These are phyloP conservation scores for Manis crassicaudata DNA, from an alignment of 2,797 vertebrate genomes.

Conservation along the genomic window DNA sequence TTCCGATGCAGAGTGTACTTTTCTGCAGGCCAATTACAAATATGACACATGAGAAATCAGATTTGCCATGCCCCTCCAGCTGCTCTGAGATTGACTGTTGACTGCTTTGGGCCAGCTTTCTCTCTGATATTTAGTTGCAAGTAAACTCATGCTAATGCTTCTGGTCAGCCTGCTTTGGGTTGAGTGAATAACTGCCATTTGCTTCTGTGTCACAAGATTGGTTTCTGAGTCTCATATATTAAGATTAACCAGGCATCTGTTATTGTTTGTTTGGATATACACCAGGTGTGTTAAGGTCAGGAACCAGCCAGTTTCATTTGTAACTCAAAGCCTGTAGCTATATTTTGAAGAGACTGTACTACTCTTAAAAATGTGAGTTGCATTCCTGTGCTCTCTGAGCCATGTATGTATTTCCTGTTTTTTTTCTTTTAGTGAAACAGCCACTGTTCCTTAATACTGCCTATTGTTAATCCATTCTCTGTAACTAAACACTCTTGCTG, in stretches of 20 bases:
- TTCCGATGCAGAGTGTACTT: neutral
- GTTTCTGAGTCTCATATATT: neutral
- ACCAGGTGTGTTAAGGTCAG: slow-evolving; percentile 47
- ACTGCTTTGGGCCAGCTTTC: neutral
- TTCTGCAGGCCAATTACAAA: neutral
- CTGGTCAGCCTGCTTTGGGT: neutral
- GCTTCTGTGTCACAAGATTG: neutral
- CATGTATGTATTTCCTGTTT: slow-evolving; percentile 19
- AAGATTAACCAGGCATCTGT: slow-evolving; percentile 42
- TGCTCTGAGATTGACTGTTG: neutral
- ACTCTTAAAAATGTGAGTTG: neutral
- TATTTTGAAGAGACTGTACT: neutral
- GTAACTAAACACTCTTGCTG: slow-evolving; percentile 10
- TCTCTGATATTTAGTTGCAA: neutral
- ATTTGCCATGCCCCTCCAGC: neutral
- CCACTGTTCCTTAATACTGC: neutral
- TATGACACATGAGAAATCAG: neutral
- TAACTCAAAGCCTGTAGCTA: slow-evolving; percentile 48
- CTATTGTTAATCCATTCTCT: slow-evolving; percentile 34
- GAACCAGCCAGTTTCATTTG: slow-evolving; percentile 64
- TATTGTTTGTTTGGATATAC: slow-evolving; percentile 36
- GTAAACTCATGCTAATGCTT: neutral
- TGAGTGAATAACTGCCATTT: neutral
- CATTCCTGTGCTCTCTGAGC: slow-evolving; percentile 29
- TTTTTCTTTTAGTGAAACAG: slow-evolving; percentile 31